phyloP scores from a whole-genome alignment of 2,113 vertebrate species.

The Gadus chalcogrammus region DNA sequence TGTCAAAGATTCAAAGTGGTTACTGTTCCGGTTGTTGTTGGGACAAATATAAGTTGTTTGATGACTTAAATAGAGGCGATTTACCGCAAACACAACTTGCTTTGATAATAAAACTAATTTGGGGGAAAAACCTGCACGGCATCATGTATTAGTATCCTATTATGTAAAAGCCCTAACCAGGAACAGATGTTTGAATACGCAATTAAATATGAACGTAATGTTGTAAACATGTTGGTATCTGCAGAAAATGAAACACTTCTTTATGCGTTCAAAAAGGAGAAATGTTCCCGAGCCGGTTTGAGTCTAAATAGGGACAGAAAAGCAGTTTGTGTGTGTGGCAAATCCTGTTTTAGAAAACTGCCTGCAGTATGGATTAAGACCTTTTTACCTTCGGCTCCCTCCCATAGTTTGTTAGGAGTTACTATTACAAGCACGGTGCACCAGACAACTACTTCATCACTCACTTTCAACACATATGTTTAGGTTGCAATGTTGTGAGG shows the following conservation, averaged over 20 bases:
- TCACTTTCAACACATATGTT: not conserved
- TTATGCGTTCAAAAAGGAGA: slow-evolving; percentile 34
- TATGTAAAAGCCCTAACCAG: slow-evolving; percentile 30
- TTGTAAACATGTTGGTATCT: slow-evolving; percentile 46
- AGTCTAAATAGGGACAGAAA: slow-evolving; percentile 38
- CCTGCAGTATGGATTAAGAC: slow-evolving; percentile 21
- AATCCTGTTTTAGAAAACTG: slow-evolving; percentile 26
- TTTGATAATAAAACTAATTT: slow-evolving; percentile 35
- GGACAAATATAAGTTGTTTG: slow-evolving; percentile 16
- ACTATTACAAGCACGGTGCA: slow-evolving; percentile 23
- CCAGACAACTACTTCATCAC: slow-evolving; percentile 12
- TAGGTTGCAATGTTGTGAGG: slow-evolving; percentile 3
- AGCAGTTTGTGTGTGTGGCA: slow-evolving; percentile 32
- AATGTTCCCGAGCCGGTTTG: slow-evolving; percentile 26
- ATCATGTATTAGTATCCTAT: slow-evolving; percentile 35
- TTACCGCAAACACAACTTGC: slow-evolving; percentile 20
- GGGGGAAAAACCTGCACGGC: slow-evolving; percentile 18
- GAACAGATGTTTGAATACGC: slow-evolving; percentile 42
- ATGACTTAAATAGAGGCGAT: slow-evolving; percentile 8
- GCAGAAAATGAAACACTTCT: slow-evolving; percentile 62
- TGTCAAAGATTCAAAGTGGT: slow-evolving; percentile 8
- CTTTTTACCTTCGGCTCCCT: slow-evolving; percentile 7
- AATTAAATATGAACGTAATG: slow-evolving; percentile 33
- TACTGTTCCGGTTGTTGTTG: not conserved
- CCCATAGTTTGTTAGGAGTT: slow-evolving; percentile 17